Evolutionary conservation across 2,888 invertebrate genomes (phyloP).

Genomic region (Latrodectus elegans): DNA sequence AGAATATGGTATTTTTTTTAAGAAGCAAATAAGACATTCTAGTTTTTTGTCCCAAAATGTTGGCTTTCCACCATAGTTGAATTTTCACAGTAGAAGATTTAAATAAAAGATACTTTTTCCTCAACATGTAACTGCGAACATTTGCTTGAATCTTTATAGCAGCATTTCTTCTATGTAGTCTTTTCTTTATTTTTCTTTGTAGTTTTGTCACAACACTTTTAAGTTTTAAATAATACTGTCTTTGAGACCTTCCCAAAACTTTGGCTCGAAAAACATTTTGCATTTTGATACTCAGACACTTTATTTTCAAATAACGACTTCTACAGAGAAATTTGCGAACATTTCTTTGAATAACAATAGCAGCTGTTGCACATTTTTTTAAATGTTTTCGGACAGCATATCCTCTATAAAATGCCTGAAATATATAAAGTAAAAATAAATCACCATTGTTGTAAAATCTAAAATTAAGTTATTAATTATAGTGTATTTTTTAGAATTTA

Average conservation of each 20-base stretch:
- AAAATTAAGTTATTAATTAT: background rate
- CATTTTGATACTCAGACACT: background rate
- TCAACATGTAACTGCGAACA: constrained; percentile 21
- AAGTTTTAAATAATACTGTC: background rate
- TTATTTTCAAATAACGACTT: constrained; percentile 9
- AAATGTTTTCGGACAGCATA: constrained; percentile 47
- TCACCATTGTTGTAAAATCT: background rate
- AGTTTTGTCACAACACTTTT: background rate
- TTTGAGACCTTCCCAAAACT: constrained; percentile 2
- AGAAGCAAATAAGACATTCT: background rate
- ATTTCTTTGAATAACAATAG: constrained; percentile 24
- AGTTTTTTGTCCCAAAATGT: background rate
- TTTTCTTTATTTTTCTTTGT: constrained; percentile 21
- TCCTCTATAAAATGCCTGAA: constrained; percentile 69
- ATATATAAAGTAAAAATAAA: constrained; percentile 11
- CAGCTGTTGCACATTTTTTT: constrained; percentile 16
- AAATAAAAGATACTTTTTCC: constrained; percentile 17
- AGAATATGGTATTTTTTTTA: background rate
- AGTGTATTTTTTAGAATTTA: background rate
- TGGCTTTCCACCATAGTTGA: constrained; percentile 11
- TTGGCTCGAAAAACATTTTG: constrained; percentile 26
- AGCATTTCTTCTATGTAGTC: background rate
- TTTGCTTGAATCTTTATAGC: constrained; percentile 58
- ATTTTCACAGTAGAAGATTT: background rate
- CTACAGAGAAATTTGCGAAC: constrained; percentile 14